Evolutionary conservation across 2,888 invertebrate genomes (phyloP).

Genomic region (Platycheirus albimanus): DNA sequence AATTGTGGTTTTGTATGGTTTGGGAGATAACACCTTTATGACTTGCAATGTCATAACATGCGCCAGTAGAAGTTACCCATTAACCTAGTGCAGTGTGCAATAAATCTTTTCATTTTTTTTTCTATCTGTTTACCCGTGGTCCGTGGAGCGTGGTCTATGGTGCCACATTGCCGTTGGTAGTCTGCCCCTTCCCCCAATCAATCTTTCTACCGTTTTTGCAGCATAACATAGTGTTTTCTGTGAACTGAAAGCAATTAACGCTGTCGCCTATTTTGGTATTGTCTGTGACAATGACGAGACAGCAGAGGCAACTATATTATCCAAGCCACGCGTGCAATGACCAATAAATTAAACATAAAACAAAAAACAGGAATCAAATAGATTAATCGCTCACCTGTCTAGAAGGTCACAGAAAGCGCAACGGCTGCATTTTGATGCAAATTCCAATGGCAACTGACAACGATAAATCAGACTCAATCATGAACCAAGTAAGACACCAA

Average conservation of each 20-base stretch:
- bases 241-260: neutral
- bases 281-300: neutral
- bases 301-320: neutral
- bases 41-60: no score
- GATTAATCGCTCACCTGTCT: slow-evolving; percentile 19
- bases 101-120: neutral
- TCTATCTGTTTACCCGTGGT: neutral
- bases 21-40: no score
- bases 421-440: slow-evolving; percentile 16
- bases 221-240: neutral
- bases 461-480: slow-evolving; percentile 17
- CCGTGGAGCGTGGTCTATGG: neutral
- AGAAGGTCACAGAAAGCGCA: slow-evolving; percentile 11
- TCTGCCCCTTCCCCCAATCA: no score
- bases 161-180: neutral
- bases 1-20: no score
- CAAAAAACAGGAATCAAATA: neutral
- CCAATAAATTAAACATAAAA: neutral
- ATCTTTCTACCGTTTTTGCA: neutral
- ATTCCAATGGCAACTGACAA: neutral
- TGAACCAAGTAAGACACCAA: neutral
- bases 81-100: no score
- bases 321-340: slow-evolving; percentile 3
- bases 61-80: no score
- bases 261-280: neutral